These are phyloP conservation scores for Agrochola lota DNA, from an alignment of 2,888 invertebrate genomes.

Conservation along the genomic window DNA sequence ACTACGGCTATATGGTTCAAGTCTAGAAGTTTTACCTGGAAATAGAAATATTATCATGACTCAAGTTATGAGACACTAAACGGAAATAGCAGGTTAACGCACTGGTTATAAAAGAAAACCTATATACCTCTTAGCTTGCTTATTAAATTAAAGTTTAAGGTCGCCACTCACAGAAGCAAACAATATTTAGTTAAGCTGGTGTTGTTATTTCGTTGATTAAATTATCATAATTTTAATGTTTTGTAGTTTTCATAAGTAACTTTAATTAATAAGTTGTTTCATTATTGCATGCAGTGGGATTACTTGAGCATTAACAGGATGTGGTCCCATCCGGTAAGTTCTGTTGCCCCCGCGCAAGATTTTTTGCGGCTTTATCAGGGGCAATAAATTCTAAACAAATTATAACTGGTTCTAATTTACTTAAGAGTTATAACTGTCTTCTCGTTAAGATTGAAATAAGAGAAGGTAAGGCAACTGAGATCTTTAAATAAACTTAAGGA, in stretches of 20 bases:
- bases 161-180: conserved; percentile 17
- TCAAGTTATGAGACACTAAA: conserved; percentile 39
- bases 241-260: conserved; percentile 4
- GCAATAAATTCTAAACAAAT: conserved; percentile 48
- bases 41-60: conserved; percentile 62
- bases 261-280: conserved; percentile 41
- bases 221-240: conserved; percentile 35
- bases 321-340: conserved; percentile 61
- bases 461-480: background rate
- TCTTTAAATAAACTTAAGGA: background rate
- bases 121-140: background rate
- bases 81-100: conserved; percentile 62
- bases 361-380: conserved; percentile 45
- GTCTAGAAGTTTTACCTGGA: conserved; percentile 86
- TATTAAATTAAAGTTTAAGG: conserved; percentile 31
- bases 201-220: conserved; percentile 24
- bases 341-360: conserved; percentile 49
- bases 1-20: conserved; percentile 83
- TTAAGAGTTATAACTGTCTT: conserved; percentile 11
- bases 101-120: conserved; percentile 47
- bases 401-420: conserved; percentile 27
- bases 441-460: conserved; percentile 13
- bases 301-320: conserved; percentile 56
- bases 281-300: conserved; percentile 42
- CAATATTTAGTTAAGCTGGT: background rate